phyloP scores from a whole-genome alignment of 1,140 invertebrate species.

The Acromyrmex echinatior region DNA sequence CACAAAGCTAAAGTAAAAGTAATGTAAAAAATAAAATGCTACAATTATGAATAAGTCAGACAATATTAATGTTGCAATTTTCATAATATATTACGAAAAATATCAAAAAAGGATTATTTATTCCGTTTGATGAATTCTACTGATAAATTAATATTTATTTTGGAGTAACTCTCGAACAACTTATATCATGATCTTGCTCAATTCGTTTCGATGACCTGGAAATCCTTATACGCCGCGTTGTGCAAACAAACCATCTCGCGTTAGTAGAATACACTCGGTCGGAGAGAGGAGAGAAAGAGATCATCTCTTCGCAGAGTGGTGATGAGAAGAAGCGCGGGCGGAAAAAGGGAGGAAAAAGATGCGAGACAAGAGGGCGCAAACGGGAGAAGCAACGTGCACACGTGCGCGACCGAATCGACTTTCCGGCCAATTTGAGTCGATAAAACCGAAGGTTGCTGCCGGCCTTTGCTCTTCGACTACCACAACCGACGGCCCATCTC shows the following conservation, averaged over 20 bases:
- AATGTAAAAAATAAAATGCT: background rate
- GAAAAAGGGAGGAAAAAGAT: constrained; percentile 4
- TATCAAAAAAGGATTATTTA: background rate
- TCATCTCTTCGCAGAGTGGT: background rate
- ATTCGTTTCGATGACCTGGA: constrained; percentile 38
- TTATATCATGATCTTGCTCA: constrained; percentile 8
- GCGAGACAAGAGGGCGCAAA: background rate
- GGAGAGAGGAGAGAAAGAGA: background rate
- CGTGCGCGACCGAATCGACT: constrained; percentile 65
- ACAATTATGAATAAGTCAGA: background rate
- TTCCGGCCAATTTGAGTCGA: constrained; percentile 79
- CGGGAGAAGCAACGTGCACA: constrained; percentile 59
- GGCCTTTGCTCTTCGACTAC: constrained; percentile 52
- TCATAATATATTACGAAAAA: background rate
- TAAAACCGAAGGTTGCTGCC: constrained; percentile 75
- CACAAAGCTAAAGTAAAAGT: background rate
- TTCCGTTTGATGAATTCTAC: background rate
- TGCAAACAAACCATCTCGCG: constrained; percentile 65
- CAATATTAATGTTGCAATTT: background rate
- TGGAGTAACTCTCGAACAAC: background rate
- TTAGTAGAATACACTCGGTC: background rate
- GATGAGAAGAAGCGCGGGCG: background rate
- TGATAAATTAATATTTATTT: constrained; percentile 3
- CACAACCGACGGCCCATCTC: background rate
- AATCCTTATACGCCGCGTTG: constrained; percentile 27